A percentile compares a stretch with the other conserved stretches of the same genome.
Conservation (phyloP, 2,797 vertebrate species). For the Sebastes nivosus region DNA sequence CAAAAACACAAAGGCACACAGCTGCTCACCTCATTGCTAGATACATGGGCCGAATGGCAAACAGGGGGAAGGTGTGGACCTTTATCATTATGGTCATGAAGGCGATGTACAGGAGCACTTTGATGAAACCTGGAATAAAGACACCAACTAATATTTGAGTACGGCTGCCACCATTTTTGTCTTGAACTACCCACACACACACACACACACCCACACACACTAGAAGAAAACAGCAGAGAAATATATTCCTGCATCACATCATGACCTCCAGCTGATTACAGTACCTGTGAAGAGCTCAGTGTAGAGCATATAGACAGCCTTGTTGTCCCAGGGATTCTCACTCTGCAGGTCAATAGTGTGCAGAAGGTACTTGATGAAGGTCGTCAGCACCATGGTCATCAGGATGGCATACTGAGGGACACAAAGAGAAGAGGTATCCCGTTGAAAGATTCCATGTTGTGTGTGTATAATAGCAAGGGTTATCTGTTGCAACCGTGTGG, state of each 20-base stretch:
- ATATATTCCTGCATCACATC: neutral
- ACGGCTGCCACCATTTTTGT: neutral
- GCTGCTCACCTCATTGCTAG: conserved; percentile 94
- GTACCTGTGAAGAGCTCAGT: conserved; percentile 95
- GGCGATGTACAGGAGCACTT: conserved; percentile 96
- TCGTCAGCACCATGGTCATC: conserved; percentile 95
- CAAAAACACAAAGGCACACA: neutral
- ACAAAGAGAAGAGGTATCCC: neutral
- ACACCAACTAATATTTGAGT: neutral
- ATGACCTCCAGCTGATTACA: neutral
- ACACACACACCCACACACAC: neutral
- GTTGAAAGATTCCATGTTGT: neutral
- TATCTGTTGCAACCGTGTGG: too few species aligned
- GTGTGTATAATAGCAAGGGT: neutral
- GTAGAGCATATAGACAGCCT: conserved; percentile 97
- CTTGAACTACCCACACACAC: fast-evolving
- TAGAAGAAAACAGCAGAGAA: neutral
- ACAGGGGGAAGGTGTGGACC: conserved; percentile 97
- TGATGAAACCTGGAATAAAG: conserved; percentile 89
- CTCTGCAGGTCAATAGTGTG: conserved; percentile 94
- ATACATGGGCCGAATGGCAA: conserved; percentile 98
- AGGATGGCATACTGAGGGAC: conserved; percentile 91
- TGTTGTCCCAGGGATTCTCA: conserved; percentile 98
- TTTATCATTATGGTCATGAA: conserved; percentile 99
- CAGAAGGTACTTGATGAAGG: conserved; percentile 94